phyloP scores from a whole-genome alignment of 2,888 invertebrate species.

The Psylliodes chrysocephalus region DNA sequence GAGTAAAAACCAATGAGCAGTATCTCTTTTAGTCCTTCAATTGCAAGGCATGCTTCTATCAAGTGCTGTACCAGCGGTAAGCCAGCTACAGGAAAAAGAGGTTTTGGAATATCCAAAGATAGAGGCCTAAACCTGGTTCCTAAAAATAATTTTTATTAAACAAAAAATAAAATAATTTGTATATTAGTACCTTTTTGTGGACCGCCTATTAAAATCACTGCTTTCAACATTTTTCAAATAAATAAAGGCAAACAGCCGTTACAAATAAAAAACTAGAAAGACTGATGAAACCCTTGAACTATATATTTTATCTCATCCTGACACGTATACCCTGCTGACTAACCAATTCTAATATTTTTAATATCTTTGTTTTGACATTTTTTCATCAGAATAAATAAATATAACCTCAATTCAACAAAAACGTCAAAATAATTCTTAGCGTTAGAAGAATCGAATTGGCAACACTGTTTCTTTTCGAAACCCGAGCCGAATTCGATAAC shows the following conservation, averaged over 20 bases:
- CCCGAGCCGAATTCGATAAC: no score
- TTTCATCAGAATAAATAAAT: not conserved
- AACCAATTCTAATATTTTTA: constrained; percentile 1
- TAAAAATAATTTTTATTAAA: constrained; percentile 57
- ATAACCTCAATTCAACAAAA: constrained; percentile 2
- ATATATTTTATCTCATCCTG: constrained; percentile 20
- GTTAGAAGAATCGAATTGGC: no score
- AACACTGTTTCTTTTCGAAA: no score
- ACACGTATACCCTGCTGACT: constrained; percentile 12
- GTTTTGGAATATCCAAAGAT: constrained; percentile 97
- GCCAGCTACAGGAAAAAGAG: constrained; percentile 96
- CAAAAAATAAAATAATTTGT: not conserved
- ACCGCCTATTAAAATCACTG: constrained; percentile 73
- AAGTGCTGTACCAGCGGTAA: constrained; percentile 96
- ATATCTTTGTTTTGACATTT: constrained; percentile 1
- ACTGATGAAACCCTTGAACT: not conserved
- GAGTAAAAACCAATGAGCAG: constrained; percentile 95
- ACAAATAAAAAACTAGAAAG: no score
- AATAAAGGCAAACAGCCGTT: not conserved
- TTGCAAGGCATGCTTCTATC: constrained; percentile 88
- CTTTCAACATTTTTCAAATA: constrained; percentile 29
- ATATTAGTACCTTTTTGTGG: constrained; percentile 19
- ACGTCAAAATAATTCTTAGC: not conserved
- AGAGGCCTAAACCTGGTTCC: constrained; percentile 97
- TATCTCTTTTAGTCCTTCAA: constrained; percentile 87